Evolutionary conservation across 1,140 invertebrate genomes (phyloP), one percentile per base, ranked within the genome.

Genomic region (Platyscapa corneri): DNA sequence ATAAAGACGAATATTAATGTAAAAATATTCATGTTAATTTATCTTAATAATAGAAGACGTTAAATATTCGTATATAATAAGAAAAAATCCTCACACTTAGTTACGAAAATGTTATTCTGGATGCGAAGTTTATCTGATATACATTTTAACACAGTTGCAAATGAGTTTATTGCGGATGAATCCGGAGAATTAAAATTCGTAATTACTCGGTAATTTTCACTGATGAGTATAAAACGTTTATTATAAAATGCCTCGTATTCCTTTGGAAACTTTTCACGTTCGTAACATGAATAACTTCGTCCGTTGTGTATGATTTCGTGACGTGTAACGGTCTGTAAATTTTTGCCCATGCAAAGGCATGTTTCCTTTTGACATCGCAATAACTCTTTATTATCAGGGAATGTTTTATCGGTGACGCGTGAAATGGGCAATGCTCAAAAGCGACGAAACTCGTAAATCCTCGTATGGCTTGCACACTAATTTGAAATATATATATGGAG

Each of bases 331-430:
- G 84, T 34, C 79, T 72, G 79, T 85, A 85, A 82, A 85, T 85
- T 82, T 85, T 85, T 85, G 60, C 77, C 75, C n/a, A 56, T n/a
- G 46, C 77, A 53, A 74, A 82, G 65, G 49, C 16, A 74, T 64
- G 77, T 53, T 85, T 82, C 53, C 79, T 80, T 85, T 81, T 85
- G 84, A 85, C 84, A 67, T 82, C 30, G 79, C 84, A 77, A 85
- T 85, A 85, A 85, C 79, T 85, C 72, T 85, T 85, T 85, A 85
- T 85, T 85, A 85, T 85, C 79, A 77, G 84, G 42, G 60, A 85
- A 85, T 85, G 84, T 85, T 85, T 85, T 85, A 85, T 82, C 84
- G 84, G 84, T 77, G 79, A 85, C 84, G 79, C 84, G 60, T 82
- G 78, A 85, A 85, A 85, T 85, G 84, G 84, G 39, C 84, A 82